These are phyloP conservation scores for Drosophila miranda DNA, from an alignment of 1,140 invertebrate species.

Conservation along the genomic window DNA sequence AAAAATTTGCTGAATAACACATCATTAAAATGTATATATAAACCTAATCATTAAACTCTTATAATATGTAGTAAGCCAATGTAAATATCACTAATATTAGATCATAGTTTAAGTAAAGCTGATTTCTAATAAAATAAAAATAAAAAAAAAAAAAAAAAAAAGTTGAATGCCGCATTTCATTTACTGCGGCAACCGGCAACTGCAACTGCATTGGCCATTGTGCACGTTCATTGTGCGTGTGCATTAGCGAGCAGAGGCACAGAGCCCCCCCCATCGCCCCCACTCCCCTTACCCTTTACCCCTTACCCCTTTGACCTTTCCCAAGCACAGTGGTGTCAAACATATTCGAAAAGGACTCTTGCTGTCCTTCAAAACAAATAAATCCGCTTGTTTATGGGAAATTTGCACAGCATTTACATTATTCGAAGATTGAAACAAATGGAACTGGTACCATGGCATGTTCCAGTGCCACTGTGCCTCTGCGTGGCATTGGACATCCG, in stretches of 20 bases:
- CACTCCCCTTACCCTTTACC: neutral
- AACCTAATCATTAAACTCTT: too few relatives aligned
- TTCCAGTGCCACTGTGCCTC: constrained; percentile 15
- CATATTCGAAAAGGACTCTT: neutral
- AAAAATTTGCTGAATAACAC: too few relatives aligned
- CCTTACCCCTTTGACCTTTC: neutral
- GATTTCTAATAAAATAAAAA: too few relatives aligned
- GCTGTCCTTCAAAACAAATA: neutral
- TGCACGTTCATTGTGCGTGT: constrained; percentile 74
- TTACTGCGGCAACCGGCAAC: constrained; percentile 51
- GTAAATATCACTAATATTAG: too few relatives aligned
- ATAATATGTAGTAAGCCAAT: too few relatives aligned
- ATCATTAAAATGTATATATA: too few relatives aligned
- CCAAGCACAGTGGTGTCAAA: constrained; percentile 13
- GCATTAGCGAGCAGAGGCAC: constrained; percentile 56
- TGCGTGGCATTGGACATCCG: constrained; percentile 31
- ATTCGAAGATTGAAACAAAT: too few relatives aligned
- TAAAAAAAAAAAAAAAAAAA: too few relatives aligned
- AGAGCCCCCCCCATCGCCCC: neutral
- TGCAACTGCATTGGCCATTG: constrained; percentile 39
- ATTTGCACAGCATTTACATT: neutral
- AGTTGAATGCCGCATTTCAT: constrained; percentile 66
- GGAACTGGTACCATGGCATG: too few relatives aligned
- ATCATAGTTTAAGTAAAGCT: too few relatives aligned
- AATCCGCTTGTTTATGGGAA: too few relatives aligned